Percentiles rank a stretch among this genome's conserved stretches.
These are phyloP conservation scores for Plectropomus leopardus DNA, from an alignment of 2,113 vertebrate genomes.

Conservation along the genomic window DNA sequence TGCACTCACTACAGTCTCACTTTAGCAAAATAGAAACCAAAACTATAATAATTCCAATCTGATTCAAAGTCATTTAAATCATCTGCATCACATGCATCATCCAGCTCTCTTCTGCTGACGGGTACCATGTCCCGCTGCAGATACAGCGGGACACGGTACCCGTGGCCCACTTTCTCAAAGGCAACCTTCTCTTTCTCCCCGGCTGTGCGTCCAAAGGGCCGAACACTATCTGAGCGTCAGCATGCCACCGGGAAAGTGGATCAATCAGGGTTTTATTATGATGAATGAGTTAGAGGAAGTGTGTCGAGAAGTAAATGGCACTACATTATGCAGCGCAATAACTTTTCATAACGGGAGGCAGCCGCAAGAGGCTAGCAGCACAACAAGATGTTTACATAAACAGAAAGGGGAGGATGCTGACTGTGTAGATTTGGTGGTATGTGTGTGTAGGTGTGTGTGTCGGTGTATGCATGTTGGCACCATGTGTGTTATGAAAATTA, in stretches of 20 bases:
- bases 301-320: constrained; percentile 63
- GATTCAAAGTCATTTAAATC: not conserved
- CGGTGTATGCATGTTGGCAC: constrained; percentile 22
- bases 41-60: not conserved
- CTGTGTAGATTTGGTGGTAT: constrained; percentile 45
- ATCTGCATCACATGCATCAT: constrained; percentile 21
- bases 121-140: too few species aligned
- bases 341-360: constrained; percentile 71
- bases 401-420: constrained; percentile 72
- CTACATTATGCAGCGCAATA: constrained; percentile 72
- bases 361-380: constrained; percentile 56
- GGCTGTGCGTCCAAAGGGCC: constrained; percentile 32
- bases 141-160: constrained; percentile 39
- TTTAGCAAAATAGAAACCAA: not conserved
- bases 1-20: not conserved
- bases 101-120: constrained; percentile 39
- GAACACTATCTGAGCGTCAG: constrained; percentile 47
- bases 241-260: constrained; percentile 35
- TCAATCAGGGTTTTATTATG: constrained; percentile 72
- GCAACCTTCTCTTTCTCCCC: constrained; percentile 40
- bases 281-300: constrained; percentile 60
- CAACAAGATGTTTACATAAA: constrained; percentile 70
- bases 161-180: constrained; percentile 69
- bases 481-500: constrained; percentile 6
- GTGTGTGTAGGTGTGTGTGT: too few species aligned